Evolutionary conservation across 2,797 vertebrate species (phyloP), one percentile per base, ranked within the genome.

Genomic region (Iguana delicatissima): DNA sequence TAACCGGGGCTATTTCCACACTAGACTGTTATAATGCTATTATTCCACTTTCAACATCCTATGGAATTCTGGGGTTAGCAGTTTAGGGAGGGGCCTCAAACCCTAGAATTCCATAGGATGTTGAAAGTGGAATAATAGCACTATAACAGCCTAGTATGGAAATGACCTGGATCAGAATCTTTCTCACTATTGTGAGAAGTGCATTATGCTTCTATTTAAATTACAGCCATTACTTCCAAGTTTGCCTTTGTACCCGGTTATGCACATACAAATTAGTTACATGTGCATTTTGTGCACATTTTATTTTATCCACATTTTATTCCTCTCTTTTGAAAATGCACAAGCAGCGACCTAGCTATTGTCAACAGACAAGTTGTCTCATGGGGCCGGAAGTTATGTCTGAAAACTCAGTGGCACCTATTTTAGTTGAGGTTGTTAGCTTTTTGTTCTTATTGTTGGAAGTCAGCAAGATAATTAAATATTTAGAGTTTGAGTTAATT

Each of bases 381-480:
- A 24, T 13, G 73, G 59, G 88, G 52, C 79, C 69, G 72, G 50
- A 91, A 84, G 55, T 87, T 18, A 62, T 62, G 85, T 84, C 80
- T 84, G 85, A 84, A 87, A 87, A 80, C 55, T 80, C 85, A 87
- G 26, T 26, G 67, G 85, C 85, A 77, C 90, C 90, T 91, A 84
- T 69, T 84, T 35, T n/a, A 88, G 73, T 55, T 42, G 90, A 67
- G 26, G 67, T 29, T 6, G 12, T 26, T 82, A 69, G 67, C 67
- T 29, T 72, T 89, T 64, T 91, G 52, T 76, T 85, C 74, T 90
- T 72, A 82, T 80, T 84, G 89, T 94, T 92, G 59, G 85, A 94
- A 92, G 92, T 89, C 87, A 89, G 94, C 69, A 87, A 94, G 95
- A 92, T 96, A 94, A 96, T 96, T 93, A 96, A 94, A 94, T 95